phyloP scores from a whole-genome alignment of 1,140 invertebrate species.

The Hesperophylax magnus region DNA sequence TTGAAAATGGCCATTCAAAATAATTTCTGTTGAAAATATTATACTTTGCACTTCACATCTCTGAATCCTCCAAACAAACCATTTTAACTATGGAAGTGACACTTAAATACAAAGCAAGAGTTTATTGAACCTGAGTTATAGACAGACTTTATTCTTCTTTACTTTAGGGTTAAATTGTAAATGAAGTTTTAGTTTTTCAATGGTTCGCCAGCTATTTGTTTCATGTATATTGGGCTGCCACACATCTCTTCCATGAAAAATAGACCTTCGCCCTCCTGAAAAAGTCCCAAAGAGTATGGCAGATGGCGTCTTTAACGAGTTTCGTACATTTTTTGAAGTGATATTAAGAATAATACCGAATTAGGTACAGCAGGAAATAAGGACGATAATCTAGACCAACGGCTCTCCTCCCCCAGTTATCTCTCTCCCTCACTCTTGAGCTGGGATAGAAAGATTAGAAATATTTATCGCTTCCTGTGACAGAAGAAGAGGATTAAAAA shows the following conservation, averaged over 20 bases:
- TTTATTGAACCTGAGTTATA: no score
- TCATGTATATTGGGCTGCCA: no score
- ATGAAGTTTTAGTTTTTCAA: no score
- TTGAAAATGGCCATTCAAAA: no score
- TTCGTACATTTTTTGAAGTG: slow-evolving; percentile 40
- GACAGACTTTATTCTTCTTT: no score
- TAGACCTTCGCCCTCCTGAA: slow-evolving; percentile 42
- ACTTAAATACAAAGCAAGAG: no score
- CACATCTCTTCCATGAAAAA: slow-evolving; percentile 13
- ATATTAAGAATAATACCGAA: slow-evolving; percentile 53
- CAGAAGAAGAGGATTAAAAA: slow-evolving; percentile 35
- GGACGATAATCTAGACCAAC: slow-evolving; percentile 49
- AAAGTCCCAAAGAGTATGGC: not conserved
- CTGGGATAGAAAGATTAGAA: slow-evolving; percentile 45
- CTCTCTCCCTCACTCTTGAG: slow-evolving; percentile 4
- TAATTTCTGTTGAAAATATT: no score
- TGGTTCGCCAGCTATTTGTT: no score
- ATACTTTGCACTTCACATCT: no score
- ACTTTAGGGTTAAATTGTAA: no score
- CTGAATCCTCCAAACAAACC: no score
- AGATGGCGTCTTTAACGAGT: slow-evolving; percentile 35
- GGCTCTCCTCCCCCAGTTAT: not conserved
- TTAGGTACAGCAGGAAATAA: slow-evolving; percentile 52
- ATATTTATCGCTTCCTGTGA: slow-evolving; percentile 43
- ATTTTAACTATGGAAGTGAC: no score